Evolutionary conservation across 2,888 invertebrate species (phyloP).

Genomic region (Drosophila lacicola): DNA sequence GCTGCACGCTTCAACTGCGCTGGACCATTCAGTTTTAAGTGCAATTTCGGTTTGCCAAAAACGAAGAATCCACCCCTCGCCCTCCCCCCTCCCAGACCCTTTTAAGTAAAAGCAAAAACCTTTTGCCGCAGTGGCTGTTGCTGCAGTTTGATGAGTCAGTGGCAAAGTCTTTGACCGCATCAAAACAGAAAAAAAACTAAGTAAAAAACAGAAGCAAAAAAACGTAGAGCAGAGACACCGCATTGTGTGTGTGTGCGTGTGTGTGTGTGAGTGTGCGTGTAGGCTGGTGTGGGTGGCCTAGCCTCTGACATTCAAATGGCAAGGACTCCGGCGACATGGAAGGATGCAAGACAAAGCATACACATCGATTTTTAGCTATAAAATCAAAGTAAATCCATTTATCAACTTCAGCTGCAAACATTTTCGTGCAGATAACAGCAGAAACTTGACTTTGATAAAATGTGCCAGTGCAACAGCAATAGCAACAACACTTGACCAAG

Average conservation of each 20-base stretch:
- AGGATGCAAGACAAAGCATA: conserved; percentile 23
- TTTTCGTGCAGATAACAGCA: conserved; percentile 70
- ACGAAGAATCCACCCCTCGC: not conserved
- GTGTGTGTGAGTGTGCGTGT: not conserved
- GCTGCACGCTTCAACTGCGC: conserved; percentile 15
- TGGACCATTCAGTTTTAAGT: conserved; percentile 70
- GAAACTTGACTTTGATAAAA: conserved; percentile 76
- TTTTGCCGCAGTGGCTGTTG: conserved; percentile 22
- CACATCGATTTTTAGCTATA: conserved; percentile 75
- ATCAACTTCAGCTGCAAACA: conserved; percentile 77
- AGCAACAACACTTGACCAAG: conserved; percentile 40
- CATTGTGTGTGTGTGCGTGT: conserved; percentile 1
- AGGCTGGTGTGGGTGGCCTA: conserved; percentile 1
- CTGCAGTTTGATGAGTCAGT: conserved; percentile 69
- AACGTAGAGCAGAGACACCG: not conserved
- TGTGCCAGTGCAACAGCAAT: conserved; percentile 46
- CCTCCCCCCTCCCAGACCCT: not conserved
- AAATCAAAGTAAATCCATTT: conserved; percentile 79
- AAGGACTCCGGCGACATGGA: conserved; percentile 17
- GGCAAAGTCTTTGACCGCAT: conserved; percentile 72
- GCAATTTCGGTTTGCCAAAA: conserved; percentile 67
- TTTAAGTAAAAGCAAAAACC: not conserved
- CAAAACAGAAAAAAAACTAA: conserved; percentile 6
- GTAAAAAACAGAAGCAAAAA: not conserved
- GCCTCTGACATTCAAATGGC: conserved; percentile 52